phyloP scores from a whole-genome alignment of 2,113 vertebrate genomes.

The Brienomyrus brachyistius region DNA sequence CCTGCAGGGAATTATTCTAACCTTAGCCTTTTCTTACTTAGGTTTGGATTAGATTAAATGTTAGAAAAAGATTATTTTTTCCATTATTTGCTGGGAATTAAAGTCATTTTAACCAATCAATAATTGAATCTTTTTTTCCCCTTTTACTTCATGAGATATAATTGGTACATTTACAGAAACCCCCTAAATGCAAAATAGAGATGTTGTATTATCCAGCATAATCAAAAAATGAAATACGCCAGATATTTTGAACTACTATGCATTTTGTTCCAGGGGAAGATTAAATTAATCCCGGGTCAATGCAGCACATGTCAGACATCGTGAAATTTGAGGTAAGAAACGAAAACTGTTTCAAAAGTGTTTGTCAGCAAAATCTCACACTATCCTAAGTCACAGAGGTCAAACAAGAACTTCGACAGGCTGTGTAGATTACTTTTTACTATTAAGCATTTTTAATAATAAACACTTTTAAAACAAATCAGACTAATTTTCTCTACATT shows the following conservation, averaged over 20 bases:
- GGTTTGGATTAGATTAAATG: slow-evolving; percentile 31
- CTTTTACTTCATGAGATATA: slow-evolving; percentile 28
- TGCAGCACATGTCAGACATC: slow-evolving; percentile 7
- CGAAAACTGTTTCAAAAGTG: background rate
- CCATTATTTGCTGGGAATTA: slow-evolving; percentile 24
- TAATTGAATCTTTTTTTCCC: slow-evolving; percentile 36
- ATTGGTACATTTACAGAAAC: slow-evolving; percentile 19
- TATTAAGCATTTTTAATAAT: background rate
- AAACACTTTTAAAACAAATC: background rate
- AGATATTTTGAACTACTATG: slow-evolving; percentile 15
- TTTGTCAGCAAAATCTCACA: background rate
- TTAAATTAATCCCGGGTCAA: slow-evolving; percentile 27
- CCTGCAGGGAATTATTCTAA: slow-evolving; percentile 28
- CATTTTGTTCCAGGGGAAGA: slow-evolving; percentile 34
- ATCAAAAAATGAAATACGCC: slow-evolving; percentile 19
- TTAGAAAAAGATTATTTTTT: slow-evolving; percentile 22
- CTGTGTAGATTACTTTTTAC: background rate
- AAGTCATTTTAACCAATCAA: slow-evolving; percentile 31
- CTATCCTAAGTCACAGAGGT: background rate
- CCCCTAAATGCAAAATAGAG: slow-evolving; percentile 21
- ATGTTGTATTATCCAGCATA: slow-evolving; percentile 14
- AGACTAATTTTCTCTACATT: background rate
- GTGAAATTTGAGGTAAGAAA: background rate
- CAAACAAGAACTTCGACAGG: background rate
- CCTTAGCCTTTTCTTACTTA: slow-evolving; percentile 19